phyloP scores from a whole-genome alignment of 2,888 invertebrate genomes.

The Theodoxus fluviatilis region DNA sequence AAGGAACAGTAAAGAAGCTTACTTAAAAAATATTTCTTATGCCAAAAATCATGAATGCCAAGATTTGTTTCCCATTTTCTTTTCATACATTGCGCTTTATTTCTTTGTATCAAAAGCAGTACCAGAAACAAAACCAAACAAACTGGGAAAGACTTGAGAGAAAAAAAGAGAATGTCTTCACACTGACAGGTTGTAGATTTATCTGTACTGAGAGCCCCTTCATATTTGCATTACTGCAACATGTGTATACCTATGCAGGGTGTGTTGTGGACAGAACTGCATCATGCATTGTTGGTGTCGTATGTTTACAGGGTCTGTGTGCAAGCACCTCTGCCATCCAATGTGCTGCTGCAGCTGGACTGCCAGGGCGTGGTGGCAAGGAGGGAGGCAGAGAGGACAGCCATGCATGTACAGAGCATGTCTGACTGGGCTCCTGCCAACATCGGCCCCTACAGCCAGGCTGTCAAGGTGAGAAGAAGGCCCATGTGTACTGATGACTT shows the following conservation, averaged over 20 bases:
- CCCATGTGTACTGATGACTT: not conserved
- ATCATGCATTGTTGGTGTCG: not conserved
- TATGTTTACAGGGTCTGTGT: constrained; percentile 52
- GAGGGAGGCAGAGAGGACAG: not conserved
- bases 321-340: constrained; percentile 48
- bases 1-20: too few relatives aligned
- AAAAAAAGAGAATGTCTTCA: too few relatives aligned
- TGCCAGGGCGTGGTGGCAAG: constrained; percentile 41
- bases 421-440: constrained; percentile 99
- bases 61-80: too few relatives aligned
- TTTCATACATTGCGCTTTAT: too few relatives aligned
- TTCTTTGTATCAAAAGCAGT: too few relatives aligned
- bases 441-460: constrained; percentile 95
- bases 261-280: not conserved
- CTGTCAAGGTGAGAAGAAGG: constrained; percentile 74
- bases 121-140: too few relatives aligned
- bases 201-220: too few relatives aligned
- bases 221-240: too few relatives aligned
- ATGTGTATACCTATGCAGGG: too few relatives aligned
- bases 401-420: constrained; percentile 93
- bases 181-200: too few relatives aligned
- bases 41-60: not conserved
- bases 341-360: constrained; percentile 52
- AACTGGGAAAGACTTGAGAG: too few relatives aligned
- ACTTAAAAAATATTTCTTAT: not conserved